These are phyloP conservation scores for Grammomys dolichurus DNA, from an alignment of 2,113 vertebrate genomes.

Conservation along the genomic window DNA sequence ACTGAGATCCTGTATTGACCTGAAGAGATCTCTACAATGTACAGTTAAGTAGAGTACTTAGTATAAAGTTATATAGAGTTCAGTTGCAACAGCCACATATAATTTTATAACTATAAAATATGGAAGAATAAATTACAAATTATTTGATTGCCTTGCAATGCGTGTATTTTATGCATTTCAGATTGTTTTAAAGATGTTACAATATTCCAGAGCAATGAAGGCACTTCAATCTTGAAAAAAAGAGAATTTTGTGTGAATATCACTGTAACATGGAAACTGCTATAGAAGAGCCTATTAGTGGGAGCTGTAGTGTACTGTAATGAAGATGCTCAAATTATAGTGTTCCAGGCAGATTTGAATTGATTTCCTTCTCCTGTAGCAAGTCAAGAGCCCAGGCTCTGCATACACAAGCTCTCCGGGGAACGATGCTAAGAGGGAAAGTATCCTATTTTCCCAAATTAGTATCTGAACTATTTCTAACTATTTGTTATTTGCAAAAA, in stretches of 20 bases:
- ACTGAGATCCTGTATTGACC: not conserved
- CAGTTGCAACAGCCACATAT: not conserved
- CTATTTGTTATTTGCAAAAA: not conserved
- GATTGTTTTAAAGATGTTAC: constrained; percentile 31
- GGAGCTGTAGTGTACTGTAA: not conserved
- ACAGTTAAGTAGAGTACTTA: not conserved
- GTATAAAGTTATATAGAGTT: not conserved
- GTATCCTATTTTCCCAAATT: not conserved
- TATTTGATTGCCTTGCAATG: not conserved
- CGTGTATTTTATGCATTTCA: not conserved
- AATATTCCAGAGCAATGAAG: not conserved
- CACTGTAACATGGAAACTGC: not conserved
- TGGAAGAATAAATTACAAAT: constrained; percentile 17
- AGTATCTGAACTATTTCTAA: not conserved
- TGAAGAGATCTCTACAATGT: not conserved
- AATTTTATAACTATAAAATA: constrained; percentile 23
- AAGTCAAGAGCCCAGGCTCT: not conserved
- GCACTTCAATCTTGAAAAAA: not conserved
- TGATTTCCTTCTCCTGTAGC: not conserved
- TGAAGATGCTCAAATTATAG: constrained; percentile 5
- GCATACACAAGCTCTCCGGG: not conserved
- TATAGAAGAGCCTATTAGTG: not conserved
- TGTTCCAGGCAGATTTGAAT: constrained; percentile 8
- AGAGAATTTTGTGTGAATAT: not conserved
- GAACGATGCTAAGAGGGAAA: not conserved